Evolutionary conservation across 1,140 invertebrate species (phyloP).

Genomic region (Lasioglossum baleicum): DNA sequence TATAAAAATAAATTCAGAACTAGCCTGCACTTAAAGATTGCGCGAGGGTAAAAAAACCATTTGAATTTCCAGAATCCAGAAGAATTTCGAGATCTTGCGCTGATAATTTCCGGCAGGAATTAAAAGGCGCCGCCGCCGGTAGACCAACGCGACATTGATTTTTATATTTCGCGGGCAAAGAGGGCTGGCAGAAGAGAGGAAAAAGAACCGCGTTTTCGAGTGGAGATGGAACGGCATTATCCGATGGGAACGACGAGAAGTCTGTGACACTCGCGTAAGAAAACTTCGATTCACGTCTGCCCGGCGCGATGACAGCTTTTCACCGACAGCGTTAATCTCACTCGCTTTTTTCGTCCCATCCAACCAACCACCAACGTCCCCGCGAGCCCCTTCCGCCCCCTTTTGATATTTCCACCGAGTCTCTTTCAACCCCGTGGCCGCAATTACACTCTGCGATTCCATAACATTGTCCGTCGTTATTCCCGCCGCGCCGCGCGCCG

Average conservation of each 20-base stretch:
- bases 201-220: background rate
- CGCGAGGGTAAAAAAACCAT: too few species aligned
- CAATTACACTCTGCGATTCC: conserved; percentile 1
- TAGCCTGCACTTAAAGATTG: too few species aligned
- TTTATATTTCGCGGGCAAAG: too few species aligned
- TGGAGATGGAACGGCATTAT: background rate
- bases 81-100: too few species aligned
- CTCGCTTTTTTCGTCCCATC: background rate
- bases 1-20: too few species aligned
- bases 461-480: conserved; percentile 13
- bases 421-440: background rate
- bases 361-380: too few species aligned
- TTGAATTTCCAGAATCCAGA: too few species aligned
- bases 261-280: background rate
- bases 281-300: conserved; percentile 14
- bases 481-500: background rate
- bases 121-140: too few species aligned
- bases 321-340: conserved; percentile 7
- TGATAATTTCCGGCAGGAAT: too few species aligned
- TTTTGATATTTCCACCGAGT: conserved; percentile 13
- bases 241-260: background rate
- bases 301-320: conserved; percentile 2
- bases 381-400: background rate
- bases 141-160: too few species aligned
- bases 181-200: background rate